Evolutionary conservation across 1,140 invertebrate species (phyloP).

Genomic region (Sminthurides bifidus): DNA sequence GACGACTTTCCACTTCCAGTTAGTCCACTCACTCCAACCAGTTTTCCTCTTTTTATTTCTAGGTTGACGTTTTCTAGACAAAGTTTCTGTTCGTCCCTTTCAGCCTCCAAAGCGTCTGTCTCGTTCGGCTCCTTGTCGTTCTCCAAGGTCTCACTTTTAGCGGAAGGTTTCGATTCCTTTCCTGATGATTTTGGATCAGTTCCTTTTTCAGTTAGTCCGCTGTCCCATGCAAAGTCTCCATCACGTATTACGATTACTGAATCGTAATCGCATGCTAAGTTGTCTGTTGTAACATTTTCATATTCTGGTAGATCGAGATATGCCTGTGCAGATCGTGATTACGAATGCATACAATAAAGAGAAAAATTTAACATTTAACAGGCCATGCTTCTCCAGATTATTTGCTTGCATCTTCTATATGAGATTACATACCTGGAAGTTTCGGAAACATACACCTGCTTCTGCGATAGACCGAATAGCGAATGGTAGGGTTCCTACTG

Average conservation of each 20-base stretch:
- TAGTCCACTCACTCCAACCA: conserved; percentile 40
- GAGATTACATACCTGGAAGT: conserved; percentile 25
- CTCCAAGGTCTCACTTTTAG: neutral
- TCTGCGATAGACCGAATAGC: conserved; percentile 31
- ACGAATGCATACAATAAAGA: too few relatives aligned
- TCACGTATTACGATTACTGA: conserved; percentile 28
- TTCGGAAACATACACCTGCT: conserved; percentile 29
- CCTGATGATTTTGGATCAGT: neutral
- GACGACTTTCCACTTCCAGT: conserved; percentile 43
- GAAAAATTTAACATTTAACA: too few relatives aligned
- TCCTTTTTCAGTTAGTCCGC: neutral
- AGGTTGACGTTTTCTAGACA: conserved; percentile 18
- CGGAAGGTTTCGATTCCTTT: neutral
- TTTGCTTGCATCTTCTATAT: neutral
- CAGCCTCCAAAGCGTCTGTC: neutral
- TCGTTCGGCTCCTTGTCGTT: neutral
- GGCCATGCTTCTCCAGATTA: too few relatives aligned
- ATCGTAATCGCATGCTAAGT: conserved; percentile 15
- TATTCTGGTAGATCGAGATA: conserved; percentile 28
- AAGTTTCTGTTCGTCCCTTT: conserved; percentile 1
- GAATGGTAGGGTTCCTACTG: conserved; percentile 32
- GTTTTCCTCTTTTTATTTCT: conserved; percentile 29
- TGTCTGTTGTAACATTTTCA: conserved; percentile 17
- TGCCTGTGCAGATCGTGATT: too few relatives aligned
- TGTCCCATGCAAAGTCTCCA: conserved; percentile 29